Percentiles rank a stretch among this genome's conserved stretches.
These are phyloP conservation scores for Rhopalosiphum padi DNA, from an alignment of 1,140 invertebrate species.

Conservation along the genomic window DNA sequence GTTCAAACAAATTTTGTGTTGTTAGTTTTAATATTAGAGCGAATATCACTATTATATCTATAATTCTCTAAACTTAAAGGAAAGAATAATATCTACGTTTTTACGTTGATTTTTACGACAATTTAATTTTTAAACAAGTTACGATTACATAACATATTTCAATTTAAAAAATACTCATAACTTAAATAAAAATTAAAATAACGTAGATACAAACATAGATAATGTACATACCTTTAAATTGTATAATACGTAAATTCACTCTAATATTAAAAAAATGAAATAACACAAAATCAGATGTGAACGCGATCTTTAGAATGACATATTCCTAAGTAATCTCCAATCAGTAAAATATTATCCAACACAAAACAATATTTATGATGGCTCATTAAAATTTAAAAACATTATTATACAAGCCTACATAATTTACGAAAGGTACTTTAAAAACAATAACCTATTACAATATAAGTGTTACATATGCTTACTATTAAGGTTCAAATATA, in stretches of 20 bases:
- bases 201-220: not conserved
- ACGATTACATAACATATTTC: not conserved
- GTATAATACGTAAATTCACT: not conserved
- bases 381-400: not conserved
- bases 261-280: not conserved
- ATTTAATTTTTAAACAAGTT: not conserved
- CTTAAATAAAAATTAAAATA: not conserved
- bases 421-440: no score
- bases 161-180: not conserved
- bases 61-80: not conserved
- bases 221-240: not conserved
- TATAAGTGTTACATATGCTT: no score
- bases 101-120: not conserved
- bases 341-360: not conserved
- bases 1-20: not conserved
- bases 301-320: not conserved
- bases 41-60: not conserved
- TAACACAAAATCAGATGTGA: not conserved
- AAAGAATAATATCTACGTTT: not conserved
- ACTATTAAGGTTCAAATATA: no score
- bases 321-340: not conserved
- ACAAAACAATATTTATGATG: not conserved
- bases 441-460: no score
- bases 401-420: not conserved
- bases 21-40: not conserved